These are phyloP conservation scores for Arctopsyche grandis DNA, from an alignment of 1,140 invertebrate species.

Conservation along the genomic window DNA sequence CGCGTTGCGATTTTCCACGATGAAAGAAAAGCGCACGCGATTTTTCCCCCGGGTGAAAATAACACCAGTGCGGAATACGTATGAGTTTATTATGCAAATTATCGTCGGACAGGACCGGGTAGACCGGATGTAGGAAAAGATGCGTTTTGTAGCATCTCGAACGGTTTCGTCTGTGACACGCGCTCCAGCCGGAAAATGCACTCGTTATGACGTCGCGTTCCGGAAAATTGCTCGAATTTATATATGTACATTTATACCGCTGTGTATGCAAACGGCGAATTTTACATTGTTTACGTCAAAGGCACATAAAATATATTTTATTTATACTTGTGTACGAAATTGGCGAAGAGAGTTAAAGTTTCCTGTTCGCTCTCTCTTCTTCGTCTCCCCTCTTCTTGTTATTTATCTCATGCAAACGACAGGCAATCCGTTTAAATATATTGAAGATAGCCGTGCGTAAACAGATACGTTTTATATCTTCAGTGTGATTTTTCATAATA, in stretches of 20 bases:
- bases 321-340: background rate
- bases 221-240: background rate
- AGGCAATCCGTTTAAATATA: slow-evolving; percentile 30
- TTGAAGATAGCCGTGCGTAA: slow-evolving; percentile 18
- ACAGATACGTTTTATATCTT: background rate
- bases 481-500: too few species aligned
- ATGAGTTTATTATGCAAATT: slow-evolving; percentile 51
- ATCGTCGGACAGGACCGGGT: background rate
- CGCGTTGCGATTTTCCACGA: background rate
- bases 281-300: background rate
- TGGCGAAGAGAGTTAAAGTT: slow-evolving; percentile 25
- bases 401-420: slow-evolving; percentile 30
- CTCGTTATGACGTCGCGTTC: background rate
- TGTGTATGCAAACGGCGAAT: background rate
- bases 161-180: slow-evolving; percentile 29
- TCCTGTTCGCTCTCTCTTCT: background rate
- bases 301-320: background rate
- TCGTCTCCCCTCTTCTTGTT: background rate
- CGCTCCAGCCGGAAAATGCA: slow-evolving; percentile 8
- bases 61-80: slow-evolving; percentile 44
- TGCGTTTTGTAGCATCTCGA: slow-evolving; percentile 51
- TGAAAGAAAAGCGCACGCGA: background rate
- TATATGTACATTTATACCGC: background rate
- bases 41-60: background rate
- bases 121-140: slow-evolving; percentile 34